phyloP scores from a whole-genome alignment of 1,140 invertebrate genomes.

The Caenorhabditis latens region DNA sequence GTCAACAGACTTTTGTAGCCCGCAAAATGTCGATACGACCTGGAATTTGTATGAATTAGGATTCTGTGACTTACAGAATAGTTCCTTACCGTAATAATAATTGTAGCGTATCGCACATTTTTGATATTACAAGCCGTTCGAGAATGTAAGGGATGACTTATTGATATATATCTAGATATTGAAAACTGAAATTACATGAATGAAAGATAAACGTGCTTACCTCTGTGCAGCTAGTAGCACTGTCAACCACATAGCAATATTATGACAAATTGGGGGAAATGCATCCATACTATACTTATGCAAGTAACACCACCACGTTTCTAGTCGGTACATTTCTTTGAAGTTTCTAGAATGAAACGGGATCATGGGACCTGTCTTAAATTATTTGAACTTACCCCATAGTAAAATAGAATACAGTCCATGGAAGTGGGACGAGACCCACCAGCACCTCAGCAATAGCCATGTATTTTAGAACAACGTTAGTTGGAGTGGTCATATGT shows the following conservation, averaged over 20 bases:
- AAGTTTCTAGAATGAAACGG: constrained; percentile 66
- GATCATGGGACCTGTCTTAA: neutral
- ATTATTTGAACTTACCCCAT: constrained; percentile 62
- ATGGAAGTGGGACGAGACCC: constrained; percentile 75
- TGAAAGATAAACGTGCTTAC: constrained; percentile 48
- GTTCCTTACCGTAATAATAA: constrained; percentile 69
- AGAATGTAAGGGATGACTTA: constrained; percentile 74
- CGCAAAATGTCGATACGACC: constrained; percentile 72
- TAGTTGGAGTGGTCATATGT: constrained; percentile 77
- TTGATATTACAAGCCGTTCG: constrained; percentile 71
- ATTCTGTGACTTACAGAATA: no score
- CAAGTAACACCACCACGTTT: constrained; percentile 77
- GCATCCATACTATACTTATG: constrained; percentile 77
- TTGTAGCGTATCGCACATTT: constrained; percentile 75
- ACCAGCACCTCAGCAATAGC: constrained; percentile 76
- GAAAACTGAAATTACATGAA: neutral
- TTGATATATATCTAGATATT: constrained; percentile 73
- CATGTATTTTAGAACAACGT: constrained; percentile 77
- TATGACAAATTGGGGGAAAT: constrained; percentile 69
- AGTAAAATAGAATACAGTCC: constrained; percentile 77
- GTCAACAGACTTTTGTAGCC: constrained; percentile 75
- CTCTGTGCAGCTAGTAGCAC: constrained; percentile 75
- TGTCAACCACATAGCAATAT: constrained; percentile 77
- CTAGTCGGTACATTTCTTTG: constrained; percentile 66
- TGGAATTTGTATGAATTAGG: neutral